Conservation (phyloP, 2,113 vertebrate species). For the Sporophila hypoxantha region DNA sequence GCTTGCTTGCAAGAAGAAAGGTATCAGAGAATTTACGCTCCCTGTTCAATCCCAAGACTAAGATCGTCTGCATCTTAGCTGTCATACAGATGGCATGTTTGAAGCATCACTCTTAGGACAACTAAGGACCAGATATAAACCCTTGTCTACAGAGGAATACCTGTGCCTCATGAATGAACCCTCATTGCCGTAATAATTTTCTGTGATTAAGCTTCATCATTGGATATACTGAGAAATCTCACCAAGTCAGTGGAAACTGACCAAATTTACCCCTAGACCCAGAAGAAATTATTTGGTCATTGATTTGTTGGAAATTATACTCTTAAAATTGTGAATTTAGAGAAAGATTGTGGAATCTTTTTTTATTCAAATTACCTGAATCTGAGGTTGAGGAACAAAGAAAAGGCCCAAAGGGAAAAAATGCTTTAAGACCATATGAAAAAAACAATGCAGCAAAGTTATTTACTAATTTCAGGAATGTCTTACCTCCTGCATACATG, state of each 20-base stretch:
- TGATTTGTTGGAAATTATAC: neutral
- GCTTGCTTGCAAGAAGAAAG: neutral
- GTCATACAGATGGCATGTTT: neutral
- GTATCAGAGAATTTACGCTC: neutral
- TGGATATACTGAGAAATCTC: neutral
- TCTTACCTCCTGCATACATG: conserved; percentile 97
- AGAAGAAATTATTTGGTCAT: neutral
- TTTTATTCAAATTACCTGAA: neutral
- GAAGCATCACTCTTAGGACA: neutral
- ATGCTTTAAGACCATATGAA: neutral
- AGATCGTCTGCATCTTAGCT: neutral
- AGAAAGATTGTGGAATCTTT: neutral
- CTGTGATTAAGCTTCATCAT: neutral
- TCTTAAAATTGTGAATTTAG: neutral
- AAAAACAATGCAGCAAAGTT: neutral
- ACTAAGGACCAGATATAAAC: neutral
- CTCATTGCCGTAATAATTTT: neutral
- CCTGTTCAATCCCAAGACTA: neutral
- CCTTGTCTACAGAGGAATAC: neutral
- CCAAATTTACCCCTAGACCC: neutral
- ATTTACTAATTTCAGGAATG: neutral
- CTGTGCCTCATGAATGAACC: neutral
- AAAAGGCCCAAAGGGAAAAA: neutral
- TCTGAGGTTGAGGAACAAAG: neutral
- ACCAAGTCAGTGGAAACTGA: neutral